Conservation (phyloP, 2,888 invertebrate genomes). For the Polietes domitor region DNA sequence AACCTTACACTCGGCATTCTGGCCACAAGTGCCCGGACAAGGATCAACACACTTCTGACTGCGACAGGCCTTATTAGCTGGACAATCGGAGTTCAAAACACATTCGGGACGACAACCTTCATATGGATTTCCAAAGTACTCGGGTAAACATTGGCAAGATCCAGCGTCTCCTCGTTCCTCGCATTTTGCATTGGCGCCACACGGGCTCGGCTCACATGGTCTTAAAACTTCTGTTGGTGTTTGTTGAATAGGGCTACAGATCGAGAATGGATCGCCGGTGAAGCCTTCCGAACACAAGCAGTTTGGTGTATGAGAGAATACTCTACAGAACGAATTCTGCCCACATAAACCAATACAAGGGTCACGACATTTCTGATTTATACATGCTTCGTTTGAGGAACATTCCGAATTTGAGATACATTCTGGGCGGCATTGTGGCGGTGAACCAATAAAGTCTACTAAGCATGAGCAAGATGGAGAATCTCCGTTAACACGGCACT, state of each 20-base stretch:
- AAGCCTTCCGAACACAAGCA: conserved; percentile 83
- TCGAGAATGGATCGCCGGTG: conserved; percentile 84
- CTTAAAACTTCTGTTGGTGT: conserved; percentile 76
- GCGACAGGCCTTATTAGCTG: conserved; percentile 86
- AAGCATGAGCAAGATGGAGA: conserved; percentile 83
- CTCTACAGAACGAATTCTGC: conserved; percentile 83
- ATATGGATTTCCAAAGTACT: conserved; percentile 89
- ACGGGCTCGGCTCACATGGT: conserved; percentile 83
- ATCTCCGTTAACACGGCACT: conserved; percentile 82
- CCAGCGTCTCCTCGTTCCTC: conserved; percentile 87
- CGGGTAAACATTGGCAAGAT: conserved; percentile 87
- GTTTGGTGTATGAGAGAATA: conserved; percentile 83
- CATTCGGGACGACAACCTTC: conserved; percentile 88
- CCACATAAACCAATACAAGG: conserved; percentile 85
- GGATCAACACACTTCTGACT: conserved; percentile 85
- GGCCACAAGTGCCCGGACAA: conserved; percentile 85
- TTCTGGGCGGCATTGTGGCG: conserved; percentile 86
- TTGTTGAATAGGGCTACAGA: conserved; percentile 80
- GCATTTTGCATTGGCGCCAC: conserved; percentile 87
- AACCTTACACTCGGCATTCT: conserved; percentile 85
- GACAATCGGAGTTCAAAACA: conserved; percentile 85
- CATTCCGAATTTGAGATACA: conserved; percentile 86
- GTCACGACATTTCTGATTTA: conserved; percentile 83
- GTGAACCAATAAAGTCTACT: conserved; percentile 83
- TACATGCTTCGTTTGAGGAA: conserved; percentile 83